Evolutionary conservation across 1,140 invertebrate species (phyloP).

Genomic region (Heliconius hewitsoni): DNA sequence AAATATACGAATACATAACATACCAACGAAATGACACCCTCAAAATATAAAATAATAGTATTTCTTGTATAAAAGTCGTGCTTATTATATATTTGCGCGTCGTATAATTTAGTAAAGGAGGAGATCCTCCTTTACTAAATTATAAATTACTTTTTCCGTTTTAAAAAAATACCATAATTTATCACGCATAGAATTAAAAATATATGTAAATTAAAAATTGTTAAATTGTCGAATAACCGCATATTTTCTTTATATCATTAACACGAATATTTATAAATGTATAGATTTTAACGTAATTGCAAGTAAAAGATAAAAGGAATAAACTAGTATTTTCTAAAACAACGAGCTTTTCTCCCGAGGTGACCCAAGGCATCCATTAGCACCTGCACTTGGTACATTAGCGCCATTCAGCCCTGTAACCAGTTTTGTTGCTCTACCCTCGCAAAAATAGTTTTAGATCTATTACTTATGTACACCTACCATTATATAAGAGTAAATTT

Average conservation of each 20-base stretch:
- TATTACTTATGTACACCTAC: not conserved
- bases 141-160: no score
- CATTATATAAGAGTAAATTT: not conserved
- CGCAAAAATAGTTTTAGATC: not conserved
- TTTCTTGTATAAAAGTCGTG: no score
- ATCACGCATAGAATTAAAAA: no score
- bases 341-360: not conserved
- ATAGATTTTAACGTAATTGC: not conserved
- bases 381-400: constrained; percentile 13
- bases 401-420: constrained; percentile 2
- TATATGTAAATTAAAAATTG: no score
- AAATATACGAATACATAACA: no score
- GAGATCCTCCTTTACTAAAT: no score
- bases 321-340: constrained; percentile 7
- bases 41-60: no score
- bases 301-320: not conserved
- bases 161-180: no score
- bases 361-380: constrained; percentile 5
- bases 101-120: no score
- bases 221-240: not conserved
- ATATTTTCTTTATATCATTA: not conserved
- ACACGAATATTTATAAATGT: not conserved
- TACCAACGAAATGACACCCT: no score
- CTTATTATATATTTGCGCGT: no score
- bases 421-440: not conserved